Base-by-base conservation (phyloP, 2,797 vertebrate species). In the Leptoclinus maculatus region DNA sequence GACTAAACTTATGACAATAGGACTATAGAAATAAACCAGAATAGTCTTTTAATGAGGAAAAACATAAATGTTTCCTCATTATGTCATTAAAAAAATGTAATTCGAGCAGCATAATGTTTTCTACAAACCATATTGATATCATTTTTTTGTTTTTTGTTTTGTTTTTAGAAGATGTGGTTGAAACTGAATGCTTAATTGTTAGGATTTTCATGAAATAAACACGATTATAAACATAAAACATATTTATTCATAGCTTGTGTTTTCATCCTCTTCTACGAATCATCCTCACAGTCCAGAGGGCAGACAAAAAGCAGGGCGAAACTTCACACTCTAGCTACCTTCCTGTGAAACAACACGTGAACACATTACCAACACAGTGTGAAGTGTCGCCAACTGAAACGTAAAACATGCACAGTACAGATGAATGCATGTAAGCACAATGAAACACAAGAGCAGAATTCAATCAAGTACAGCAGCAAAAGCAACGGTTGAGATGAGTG, bases 251-350 rank as follows among this genome's bases (percentile, higher is more conserved):
- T 32, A 56, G 19, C 3, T 67, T 39, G n/a, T 17, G 29, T 53
- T 27, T 73, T 59, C 4, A 16, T 57, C 8, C 6, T n/a, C 4
- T 59, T 29, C 1, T n/a, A 25, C 4, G 70, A 34, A 64, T 43
- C 3, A 27, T 66, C 19, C 34, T 56, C 29, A 53, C 47, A 89
- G 80, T 83, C 80, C 84, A 85, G 74, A 79, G 47, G 54, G 66
- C 23, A 78, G 25, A 79, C 23, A 80, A 12, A 57, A 73, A 76
- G 5, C 56, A 27, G 4, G n/a, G 29, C 56, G 17, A 58, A 8
- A 60, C 38, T 49, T 71, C 66, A 71, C 47, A 72, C 69, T 64
- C 41, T 3, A 19, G n/a, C 27, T 63, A 21, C n/a, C 29, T 39
- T n/a, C 34, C 25, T 38, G 36, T 56, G 25, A 78, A 63, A 45